A percentile compares a stretch with the other conserved stretches of the same genome.
These are phyloP conservation scores for Heliconius erato DNA, from an alignment of 2,888 invertebrate species.

Conservation along the genomic window DNA sequence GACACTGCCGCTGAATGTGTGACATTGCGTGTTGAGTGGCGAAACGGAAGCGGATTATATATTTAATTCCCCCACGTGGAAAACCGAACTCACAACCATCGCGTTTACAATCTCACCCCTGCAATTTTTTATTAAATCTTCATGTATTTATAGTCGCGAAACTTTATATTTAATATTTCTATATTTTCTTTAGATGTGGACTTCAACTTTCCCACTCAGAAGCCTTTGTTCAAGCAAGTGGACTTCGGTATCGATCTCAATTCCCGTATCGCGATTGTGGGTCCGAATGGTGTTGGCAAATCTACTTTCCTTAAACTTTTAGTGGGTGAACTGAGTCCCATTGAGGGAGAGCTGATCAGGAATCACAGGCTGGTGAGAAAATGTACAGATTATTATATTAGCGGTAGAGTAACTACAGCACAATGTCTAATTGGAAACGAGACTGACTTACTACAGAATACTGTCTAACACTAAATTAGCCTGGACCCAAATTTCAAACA, in stretches of 20 bases:
- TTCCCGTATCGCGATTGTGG: constrained; percentile 95
- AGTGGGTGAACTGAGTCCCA: constrained; percentile 93
- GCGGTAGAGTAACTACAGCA: too few relatives aligned
- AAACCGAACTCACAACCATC: too few relatives aligned
- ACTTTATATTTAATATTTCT: constrained; percentile 30
- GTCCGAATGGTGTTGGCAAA: constrained; percentile 99
- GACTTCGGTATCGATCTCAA: constrained; percentile 98
- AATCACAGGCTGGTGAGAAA: constrained; percentile 94
- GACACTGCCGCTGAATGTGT: too few relatives aligned
- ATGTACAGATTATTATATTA: neutral
- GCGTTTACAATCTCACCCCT: too few relatives aligned
- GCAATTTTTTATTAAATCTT: too few relatives aligned
- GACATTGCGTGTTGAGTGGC: too few relatives aligned
- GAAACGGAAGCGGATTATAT: too few relatives aligned
- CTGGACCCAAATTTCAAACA: too few relatives aligned
- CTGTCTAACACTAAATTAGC: too few relatives aligned
- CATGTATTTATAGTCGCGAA: neutral
- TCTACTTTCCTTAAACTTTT: constrained; percentile 98
- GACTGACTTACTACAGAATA: too few relatives aligned
- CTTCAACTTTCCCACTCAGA: constrained; percentile 93
- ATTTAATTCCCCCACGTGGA: too few relatives aligned
- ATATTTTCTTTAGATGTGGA: constrained; percentile 88
- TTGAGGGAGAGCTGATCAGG: constrained; percentile 93
- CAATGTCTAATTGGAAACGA: too few relatives aligned
- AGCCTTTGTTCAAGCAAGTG: constrained; percentile 92